Percentiles rank a stretch among this genome's conserved stretches.
These are phyloP conservation scores for Icerya purchasi DNA, from an alignment of 2,888 invertebrate genomes.

Conservation along the genomic window DNA sequence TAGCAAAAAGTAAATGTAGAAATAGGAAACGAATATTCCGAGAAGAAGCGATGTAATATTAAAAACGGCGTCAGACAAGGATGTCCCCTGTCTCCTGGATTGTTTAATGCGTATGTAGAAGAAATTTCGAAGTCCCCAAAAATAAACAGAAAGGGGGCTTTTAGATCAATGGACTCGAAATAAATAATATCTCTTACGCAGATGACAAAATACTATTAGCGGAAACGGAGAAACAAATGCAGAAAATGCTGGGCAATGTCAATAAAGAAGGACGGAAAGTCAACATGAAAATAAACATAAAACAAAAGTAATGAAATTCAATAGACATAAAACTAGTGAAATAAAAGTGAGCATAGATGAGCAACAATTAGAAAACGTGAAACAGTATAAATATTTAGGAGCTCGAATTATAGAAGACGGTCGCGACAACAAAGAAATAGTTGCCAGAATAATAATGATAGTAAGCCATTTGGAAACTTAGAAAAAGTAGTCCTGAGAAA, in stretches of 20 bases:
- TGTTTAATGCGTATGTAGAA: background rate
- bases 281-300: background rate
- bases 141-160: no score
- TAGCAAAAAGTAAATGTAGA: no score
- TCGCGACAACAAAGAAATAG: no score
- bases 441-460: no score
- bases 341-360: no score
- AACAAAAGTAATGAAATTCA: background rate
- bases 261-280: background rate
- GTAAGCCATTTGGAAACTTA: no score
- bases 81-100: background rate
- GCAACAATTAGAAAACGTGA: no score
- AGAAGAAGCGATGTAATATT: background rate
- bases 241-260: background rate
- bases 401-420: no score
- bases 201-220: background rate
- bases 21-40: background rate
- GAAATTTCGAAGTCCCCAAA: background rate
- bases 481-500: no score
- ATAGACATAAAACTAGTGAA: no score
- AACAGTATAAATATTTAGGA: no score
- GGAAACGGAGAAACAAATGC: background rate
- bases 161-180: background rate
- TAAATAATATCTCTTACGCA: background rate
- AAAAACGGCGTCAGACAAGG: background rate